phyloP scores from a whole-genome alignment of 2,113 vertebrate species.

The Bostrychus sinensis region DNA sequence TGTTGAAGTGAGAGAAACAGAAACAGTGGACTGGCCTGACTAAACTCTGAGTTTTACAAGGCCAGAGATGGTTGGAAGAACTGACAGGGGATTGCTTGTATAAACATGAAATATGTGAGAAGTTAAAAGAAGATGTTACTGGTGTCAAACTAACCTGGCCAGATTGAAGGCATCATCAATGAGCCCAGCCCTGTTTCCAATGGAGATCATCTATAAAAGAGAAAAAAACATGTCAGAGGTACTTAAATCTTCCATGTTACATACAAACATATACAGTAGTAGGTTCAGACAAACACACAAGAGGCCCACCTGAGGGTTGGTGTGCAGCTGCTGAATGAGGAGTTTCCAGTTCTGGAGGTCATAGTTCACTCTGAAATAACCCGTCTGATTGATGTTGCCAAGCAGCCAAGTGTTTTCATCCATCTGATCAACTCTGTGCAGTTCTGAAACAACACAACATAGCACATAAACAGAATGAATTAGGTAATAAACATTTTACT shows the following conservation, averaged over 20 bases:
- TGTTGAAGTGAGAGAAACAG: conserved; percentile 1
- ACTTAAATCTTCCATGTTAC: background rate
- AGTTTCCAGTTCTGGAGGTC: conserved; percentile 96
- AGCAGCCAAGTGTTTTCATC: conserved; percentile 89
- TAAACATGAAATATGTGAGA: conserved; percentile 4
- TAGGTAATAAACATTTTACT: no score
- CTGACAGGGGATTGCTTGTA: background rate
- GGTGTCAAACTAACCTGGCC: conserved; percentile 84
- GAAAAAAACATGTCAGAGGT: background rate
- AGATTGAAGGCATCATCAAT: conserved; percentile 97
- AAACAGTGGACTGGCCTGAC: conserved; percentile 4
- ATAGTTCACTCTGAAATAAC: conserved; percentile 98
- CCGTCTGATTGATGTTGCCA: conserved; percentile 97
- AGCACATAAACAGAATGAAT: background rate
- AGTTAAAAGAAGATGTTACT: conserved; percentile 3
- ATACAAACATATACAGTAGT: background rate
- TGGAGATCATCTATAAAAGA: conserved; percentile 90
- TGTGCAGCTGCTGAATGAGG: conserved; percentile 91
- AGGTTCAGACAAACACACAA: background rate
- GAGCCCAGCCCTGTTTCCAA: conserved; percentile 94
- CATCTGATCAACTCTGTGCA: conserved; percentile 84
- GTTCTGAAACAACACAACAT: conserved; percentile 82
- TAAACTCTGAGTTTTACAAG: background rate
- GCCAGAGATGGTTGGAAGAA: conserved; percentile 3
- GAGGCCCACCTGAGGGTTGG: conserved; percentile 83